Percentiles rank a stretch among this genome's conserved stretches.
Evolutionary conservation across 2,888 invertebrate genomes (phyloP).

Genomic region (Anthrax anthrax): DNA sequence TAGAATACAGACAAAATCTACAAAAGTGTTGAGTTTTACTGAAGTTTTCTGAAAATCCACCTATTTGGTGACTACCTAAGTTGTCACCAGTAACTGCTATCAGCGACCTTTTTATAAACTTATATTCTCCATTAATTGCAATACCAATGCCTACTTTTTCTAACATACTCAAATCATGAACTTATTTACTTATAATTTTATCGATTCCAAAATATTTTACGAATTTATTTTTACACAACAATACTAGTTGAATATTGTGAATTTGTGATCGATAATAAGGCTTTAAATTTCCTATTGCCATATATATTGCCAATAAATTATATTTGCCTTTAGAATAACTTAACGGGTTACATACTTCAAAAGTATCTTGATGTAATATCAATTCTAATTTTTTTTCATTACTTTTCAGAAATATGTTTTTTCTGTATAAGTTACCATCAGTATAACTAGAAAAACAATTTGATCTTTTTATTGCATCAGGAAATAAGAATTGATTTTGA

Average conservation of each 20-base stretch:
- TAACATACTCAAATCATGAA: constrained; percentile 7
- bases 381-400: neutral
- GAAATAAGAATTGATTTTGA: constrained; percentile 1
- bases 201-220: constrained; percentile 7
- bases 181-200: constrained; percentile 5
- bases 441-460: constrained; percentile 1
- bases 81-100: constrained; percentile 12
- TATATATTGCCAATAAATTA: constrained; percentile 9
- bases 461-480: neutral
- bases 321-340: constrained; percentile 11
- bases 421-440: neutral
- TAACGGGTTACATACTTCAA: constrained; percentile 10
- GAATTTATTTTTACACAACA: constrained; percentile 9
- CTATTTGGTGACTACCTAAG: constrained; percentile 13
- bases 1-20: constrained; percentile 7
- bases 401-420: no score
- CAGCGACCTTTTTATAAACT: constrained; percentile 1
- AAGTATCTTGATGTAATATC: constrained; percentile 9
- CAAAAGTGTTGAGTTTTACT: constrained; percentile 9
- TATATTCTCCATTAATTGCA: neutral
- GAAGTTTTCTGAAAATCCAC: constrained; percentile 13
- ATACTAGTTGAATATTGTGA: constrained; percentile 5
- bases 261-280: constrained; percentile 2
- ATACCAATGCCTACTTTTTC: constrained; percentile 8
- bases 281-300: constrained; percentile 5